Base-by-base conservation (phyloP, 2,888 invertebrate genomes). In the Labia minor region DNA sequence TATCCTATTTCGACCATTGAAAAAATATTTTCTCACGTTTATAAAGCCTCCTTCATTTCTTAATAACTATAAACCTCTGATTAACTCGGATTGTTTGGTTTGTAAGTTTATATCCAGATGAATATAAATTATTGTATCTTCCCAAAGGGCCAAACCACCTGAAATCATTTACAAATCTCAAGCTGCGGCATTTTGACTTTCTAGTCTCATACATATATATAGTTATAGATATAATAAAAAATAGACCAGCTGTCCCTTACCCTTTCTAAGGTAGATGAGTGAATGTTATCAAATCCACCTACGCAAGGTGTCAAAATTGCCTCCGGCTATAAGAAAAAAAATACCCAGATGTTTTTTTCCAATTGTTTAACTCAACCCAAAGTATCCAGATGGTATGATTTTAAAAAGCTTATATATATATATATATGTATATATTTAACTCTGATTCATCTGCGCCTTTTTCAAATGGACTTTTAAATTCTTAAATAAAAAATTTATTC, bases 241-340 rank as follows among this genome's bases (percentile, higher is more conserved):
- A 49, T 3, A 49, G 16, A 4, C 14, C 49, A 49, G 49, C 49
- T 49, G 49, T 14, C n/a, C 49, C 49, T 49, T 49, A 49, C 49
- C 49, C 49, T 49, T 49, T 49, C n/a, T 16, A 49, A 14, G 49
- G 49, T 49, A 14, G 49, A 10, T 49, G 49, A 16, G 49, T n/a
- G 16, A 49, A 10, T n/a, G 49, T 49, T 49, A 49, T 3, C 49
- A 14, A 49, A 16, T 16, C 49, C 49, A 49, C 49, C 49, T 49
- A 49, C 49, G 49, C 49, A 49, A 49, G 49, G 49, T 49, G 49
- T 49, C 49, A 49, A 49, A 49, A 49, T 49, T 49, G 49, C 49
- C 49, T 11, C n/a, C n/a, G 49, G 49, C 49, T 14, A 33, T n/a
- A n/a, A n/a, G 14, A 49, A 4, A 49, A 49, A 49, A 49, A 49